Conservation (phyloP, 2,113 vertebrate genomes). For the Dissostichus mawsoni region DNA sequence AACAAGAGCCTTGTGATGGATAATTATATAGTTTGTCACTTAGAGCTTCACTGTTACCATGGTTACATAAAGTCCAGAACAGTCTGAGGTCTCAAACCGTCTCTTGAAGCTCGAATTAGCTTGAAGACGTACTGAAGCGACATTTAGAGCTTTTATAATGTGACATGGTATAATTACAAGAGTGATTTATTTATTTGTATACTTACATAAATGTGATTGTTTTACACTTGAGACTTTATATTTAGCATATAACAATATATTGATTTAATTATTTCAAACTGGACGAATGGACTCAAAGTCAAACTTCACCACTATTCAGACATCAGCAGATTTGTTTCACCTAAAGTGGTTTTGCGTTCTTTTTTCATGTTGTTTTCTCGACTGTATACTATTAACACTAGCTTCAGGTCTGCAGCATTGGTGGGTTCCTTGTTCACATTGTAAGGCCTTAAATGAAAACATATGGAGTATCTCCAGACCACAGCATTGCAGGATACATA, state of each 20-base stretch:
- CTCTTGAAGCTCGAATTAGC: background rate
- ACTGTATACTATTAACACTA: too few species aligned
- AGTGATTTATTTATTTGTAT: too few species aligned
- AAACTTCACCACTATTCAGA: too few species aligned
- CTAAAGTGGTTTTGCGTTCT: background rate
- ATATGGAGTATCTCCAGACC: background rate
- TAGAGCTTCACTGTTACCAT: slow-evolving; percentile 16
- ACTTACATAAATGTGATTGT: background rate
- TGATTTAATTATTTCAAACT: too few species aligned
- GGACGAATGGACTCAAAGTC: too few species aligned
- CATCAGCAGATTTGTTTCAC: background rate
- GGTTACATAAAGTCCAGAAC: slow-evolving; percentile 24
- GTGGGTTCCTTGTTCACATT: background rate
- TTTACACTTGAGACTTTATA: background rate
- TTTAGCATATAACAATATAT: background rate
- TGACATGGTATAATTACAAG: background rate
- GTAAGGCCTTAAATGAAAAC: background rate
- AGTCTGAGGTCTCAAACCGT: background rate
- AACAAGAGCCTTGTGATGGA: slow-evolving; percentile 32
- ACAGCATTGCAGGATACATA: background rate
- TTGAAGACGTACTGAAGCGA: background rate
- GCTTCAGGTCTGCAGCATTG: background rate
- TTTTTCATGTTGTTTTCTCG: background rate
- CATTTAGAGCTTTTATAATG: background rate
- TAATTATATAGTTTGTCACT: slow-evolving; percentile 30